These are phyloP conservation scores for Heloderma charlesbogerti DNA, from an alignment of 2,113 vertebrate genomes.

Conservation along the genomic window DNA sequence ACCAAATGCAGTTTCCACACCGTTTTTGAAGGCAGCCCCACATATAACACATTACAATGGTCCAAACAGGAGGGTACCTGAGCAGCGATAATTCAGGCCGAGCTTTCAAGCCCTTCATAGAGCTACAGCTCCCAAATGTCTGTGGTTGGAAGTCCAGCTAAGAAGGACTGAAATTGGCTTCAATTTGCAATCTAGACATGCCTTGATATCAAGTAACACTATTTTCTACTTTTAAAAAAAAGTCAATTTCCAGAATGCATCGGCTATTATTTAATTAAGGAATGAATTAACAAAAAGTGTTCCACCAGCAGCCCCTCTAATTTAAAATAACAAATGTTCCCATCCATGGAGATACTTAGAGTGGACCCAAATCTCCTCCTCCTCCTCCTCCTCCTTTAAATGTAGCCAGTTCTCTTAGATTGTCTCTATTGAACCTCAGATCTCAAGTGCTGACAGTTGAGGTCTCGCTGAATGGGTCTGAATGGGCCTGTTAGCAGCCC, in stretches of 20 bases:
- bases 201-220: neutral
- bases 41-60: too few relatives aligned
- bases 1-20: too few relatives aligned
- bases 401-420: conserved; percentile 48
- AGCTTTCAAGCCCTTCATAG: too few relatives aligned
- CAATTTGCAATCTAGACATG: too few relatives aligned
- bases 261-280: neutral
- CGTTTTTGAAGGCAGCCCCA: too few relatives aligned
- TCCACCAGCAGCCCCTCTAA: neutral
- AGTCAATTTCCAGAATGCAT: neutral
- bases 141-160: neutral
- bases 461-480: conserved; percentile 51
- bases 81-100: too few relatives aligned
- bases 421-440: conserved; percentile 44
- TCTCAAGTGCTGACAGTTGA: conserved; percentile 47
- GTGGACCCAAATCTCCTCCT: conserved; percentile 46
- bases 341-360: neutral
- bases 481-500: conserved; percentile 31
- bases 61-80: too few relatives aligned
- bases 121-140: neutral
- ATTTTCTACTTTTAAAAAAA: too few relatives aligned
- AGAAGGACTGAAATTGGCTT: neutral
- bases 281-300: neutral
- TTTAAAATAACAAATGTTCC: conserved; percentile 1
- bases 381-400: neutral